These are phyloP conservation scores for Callaeas wilsoni DNA, from an alignment of 2,113 vertebrate genomes.

Conservation along the genomic window DNA sequence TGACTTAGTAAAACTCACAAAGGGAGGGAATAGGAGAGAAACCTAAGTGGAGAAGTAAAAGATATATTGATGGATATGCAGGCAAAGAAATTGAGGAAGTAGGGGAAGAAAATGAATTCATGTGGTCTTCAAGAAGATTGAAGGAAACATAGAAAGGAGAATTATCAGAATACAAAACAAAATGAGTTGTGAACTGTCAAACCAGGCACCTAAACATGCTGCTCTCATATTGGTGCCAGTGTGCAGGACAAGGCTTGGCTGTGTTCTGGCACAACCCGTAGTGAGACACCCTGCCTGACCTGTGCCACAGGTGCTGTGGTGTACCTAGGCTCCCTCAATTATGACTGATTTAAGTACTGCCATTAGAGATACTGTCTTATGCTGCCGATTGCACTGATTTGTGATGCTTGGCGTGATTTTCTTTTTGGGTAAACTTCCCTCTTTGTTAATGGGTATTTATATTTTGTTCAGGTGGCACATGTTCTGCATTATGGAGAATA, in stretches of 20 bases:
- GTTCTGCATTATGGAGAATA: neutral
- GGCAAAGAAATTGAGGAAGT: neutral
- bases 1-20: neutral
- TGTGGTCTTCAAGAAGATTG: neutral
- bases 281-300: neutral
- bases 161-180: neutral
- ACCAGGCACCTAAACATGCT: neutral
- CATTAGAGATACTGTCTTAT: neutral
- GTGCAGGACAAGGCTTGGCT: rapidly evolving
- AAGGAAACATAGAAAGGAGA: neutral
- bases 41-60: neutral
- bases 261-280: neutral
- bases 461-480: neutral
- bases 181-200: neutral
- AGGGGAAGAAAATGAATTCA: neutral
- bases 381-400: neutral
- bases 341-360: neutral
- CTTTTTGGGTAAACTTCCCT: neutral
- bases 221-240: rapidly evolving
- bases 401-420: neutral
- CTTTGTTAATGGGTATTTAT: neutral
- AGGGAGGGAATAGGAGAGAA: neutral
- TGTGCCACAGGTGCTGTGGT: neutral
- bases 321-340: neutral
- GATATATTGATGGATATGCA: neutral